A percentile compares a stretch with the other conserved stretches of the same genome.
These are phyloP conservation scores for Bhutanitis thaidina DNA, from an alignment of 2,888 invertebrate species.

Conservation along the genomic window DNA sequence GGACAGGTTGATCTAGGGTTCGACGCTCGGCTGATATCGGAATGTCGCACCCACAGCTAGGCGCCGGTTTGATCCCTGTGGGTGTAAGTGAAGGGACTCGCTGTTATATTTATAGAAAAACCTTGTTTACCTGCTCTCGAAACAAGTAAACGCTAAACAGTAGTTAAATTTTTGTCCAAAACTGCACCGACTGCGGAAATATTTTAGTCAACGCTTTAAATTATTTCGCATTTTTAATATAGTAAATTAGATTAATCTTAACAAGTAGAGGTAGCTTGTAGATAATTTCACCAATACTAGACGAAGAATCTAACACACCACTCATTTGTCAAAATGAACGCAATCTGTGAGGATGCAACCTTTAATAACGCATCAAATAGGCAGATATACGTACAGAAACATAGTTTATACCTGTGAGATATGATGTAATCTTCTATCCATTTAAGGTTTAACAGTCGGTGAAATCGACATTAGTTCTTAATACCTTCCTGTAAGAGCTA, in stretches of 20 bases:
- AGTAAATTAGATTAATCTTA: too few species aligned
- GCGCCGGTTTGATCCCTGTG: conserved; percentile 45
- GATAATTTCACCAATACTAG: too few species aligned
- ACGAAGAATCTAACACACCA: too few species aligned
- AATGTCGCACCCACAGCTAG: conserved; percentile 44
- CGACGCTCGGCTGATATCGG: conserved; percentile 25
- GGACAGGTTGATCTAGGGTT: conserved; percentile 23
- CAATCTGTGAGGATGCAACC: conserved; percentile 33
- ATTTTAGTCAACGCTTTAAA: too few species aligned
- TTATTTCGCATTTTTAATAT: too few species aligned
- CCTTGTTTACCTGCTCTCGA: conserved; percentile 33
- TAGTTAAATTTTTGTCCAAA: background rate
- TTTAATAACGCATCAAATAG: conserved; percentile 40
- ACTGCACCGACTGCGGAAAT: background rate
- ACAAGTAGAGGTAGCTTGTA: too few species aligned
- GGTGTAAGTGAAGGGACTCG: conserved; percentile 50
- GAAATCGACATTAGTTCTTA: conserved; percentile 29
- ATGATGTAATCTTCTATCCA: conserved; percentile 38
- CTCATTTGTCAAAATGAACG: conserved; percentile 24
- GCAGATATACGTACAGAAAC: conserved; percentile 43
- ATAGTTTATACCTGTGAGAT: conserved; percentile 38
- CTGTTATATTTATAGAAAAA: conserved; percentile 43
- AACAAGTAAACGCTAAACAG: background rate
- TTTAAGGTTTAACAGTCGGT: conserved; percentile 18
- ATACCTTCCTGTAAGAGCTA: conserved; percentile 23